Conservation (phyloP, 2,113 vertebrate species). For the Cochlearius cochlearius region DNA sequence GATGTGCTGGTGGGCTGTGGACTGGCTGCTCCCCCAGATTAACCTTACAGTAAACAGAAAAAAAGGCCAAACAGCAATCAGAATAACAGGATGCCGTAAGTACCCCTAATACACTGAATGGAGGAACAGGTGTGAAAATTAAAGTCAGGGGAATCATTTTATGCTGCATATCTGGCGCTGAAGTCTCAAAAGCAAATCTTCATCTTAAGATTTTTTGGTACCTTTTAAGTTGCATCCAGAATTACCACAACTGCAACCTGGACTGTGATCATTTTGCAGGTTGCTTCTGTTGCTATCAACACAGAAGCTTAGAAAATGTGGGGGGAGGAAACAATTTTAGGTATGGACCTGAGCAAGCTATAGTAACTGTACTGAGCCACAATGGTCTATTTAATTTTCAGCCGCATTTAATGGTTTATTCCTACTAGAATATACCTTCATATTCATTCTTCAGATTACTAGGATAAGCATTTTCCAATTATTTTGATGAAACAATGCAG, state of each 20-base stretch:
- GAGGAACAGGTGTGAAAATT: neutral
- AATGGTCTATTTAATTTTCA: neutral
- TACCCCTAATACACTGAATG: neutral
- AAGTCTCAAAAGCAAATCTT: neutral
- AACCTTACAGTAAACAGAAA: neutral
- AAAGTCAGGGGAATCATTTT: neutral
- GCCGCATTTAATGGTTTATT: neutral
- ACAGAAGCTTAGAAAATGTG: neutral
- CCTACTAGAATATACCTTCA: neutral
- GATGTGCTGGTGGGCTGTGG: neutral
- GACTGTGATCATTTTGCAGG: neutral
- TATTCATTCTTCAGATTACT: neutral
- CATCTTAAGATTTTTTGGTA: neutral
- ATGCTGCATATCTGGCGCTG: neutral
- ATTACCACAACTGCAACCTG: neutral
- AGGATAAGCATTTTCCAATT: neutral
- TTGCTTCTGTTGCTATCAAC: neutral
- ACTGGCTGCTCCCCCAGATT: neutral
- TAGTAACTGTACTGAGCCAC: neutral
- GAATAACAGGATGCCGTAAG: neutral
- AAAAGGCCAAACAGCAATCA: neutral
- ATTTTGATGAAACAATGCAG: neutral
- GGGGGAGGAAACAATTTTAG: neutral
- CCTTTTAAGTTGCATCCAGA: neutral
- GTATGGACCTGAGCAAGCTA: neutral